These are phyloP conservation scores for Muscicapa striata DNA, from an alignment of 2,797 vertebrate genomes.

Conservation along the genomic window DNA sequence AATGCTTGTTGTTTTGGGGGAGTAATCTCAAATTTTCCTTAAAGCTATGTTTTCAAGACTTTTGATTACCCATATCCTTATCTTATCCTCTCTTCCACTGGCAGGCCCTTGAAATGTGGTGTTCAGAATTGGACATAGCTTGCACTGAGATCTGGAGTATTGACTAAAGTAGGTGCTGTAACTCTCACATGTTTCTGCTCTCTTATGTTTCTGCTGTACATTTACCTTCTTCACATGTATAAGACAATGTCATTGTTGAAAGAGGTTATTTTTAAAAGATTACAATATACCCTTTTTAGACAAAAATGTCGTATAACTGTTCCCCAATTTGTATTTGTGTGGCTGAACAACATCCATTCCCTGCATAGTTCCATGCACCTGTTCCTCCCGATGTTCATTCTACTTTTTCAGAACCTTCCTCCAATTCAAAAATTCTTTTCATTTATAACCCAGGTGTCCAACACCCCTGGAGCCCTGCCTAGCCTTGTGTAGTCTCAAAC, in stretches of 20 bases:
- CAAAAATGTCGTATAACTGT: neutral
- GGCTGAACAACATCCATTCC: neutral
- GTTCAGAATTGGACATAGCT: neutral
- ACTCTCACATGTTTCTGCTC: neutral
- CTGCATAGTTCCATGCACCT: neutral
- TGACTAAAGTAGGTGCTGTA: neutral
- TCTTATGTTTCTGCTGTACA: neutral
- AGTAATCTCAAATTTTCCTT: neutral
- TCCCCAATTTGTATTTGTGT: neutral
- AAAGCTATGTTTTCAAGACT: neutral
- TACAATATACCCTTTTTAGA: neutral
- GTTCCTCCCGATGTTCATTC: neutral
- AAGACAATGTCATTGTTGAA: neutral
- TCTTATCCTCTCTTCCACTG: neutral
- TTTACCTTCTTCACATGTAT: neutral
- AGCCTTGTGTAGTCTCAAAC: neutral
- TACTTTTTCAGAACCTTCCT: neutral
- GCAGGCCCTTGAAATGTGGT: neutral
- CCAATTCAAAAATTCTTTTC: neutral
- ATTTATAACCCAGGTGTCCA: neutral
- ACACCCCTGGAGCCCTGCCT: neutral
- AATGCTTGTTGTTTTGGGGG: neutral
- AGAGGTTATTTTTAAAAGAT: neutral
- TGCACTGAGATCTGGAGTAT: neutral
- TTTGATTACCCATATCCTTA: neutral